phyloP scores from a whole-genome alignment of 2,888 invertebrate genomes.

The Drosophila subquinaria region DNA sequence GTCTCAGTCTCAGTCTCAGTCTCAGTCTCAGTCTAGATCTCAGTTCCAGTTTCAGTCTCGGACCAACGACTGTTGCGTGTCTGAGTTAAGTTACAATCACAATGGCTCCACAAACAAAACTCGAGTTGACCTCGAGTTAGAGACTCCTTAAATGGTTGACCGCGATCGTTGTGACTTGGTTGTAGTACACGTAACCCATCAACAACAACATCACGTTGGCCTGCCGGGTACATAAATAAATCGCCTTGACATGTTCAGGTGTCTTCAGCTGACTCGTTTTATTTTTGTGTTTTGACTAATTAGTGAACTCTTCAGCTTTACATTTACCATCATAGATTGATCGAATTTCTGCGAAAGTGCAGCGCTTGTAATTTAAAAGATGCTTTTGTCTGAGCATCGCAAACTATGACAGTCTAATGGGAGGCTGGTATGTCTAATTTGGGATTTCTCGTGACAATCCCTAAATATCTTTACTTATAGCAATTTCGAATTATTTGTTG shows the following conservation, averaged over 20 bases:
- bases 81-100: constrained; percentile 37
- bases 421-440: constrained; percentile 19
- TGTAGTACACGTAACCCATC: constrained; percentile 53
- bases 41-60: not conserved
- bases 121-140: constrained; percentile 64
- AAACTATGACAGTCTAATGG: constrained; percentile 4
- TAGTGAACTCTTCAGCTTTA: constrained; percentile 61
- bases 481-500: not conserved
- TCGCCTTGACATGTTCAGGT: constrained; percentile 80
- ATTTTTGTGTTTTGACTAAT: constrained; percentile 62
- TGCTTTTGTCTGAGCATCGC: constrained; percentile 49
- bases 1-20: not conserved
- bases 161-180: constrained; percentile 58
- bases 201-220: constrained; percentile 23
- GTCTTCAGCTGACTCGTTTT: constrained; percentile 43
- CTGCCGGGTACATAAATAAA: constrained; percentile 38
- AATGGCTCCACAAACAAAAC: constrained; percentile 24
- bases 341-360: constrained; percentile 36
- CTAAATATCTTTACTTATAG: constrained; percentile 1
- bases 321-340: constrained; percentile 53
- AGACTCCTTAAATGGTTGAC: constrained; percentile 75
- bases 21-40: not conserved
- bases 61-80: constrained; percentile 32
- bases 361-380: constrained; percentile 17
- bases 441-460: constrained; percentile 11